A percentile compares a stretch with the other conserved stretches of the same genome.
These are phyloP conservation scores for Planiliza haematocheilus DNA, from an alignment of 2,113 vertebrate species.

Conservation along the genomic window DNA sequence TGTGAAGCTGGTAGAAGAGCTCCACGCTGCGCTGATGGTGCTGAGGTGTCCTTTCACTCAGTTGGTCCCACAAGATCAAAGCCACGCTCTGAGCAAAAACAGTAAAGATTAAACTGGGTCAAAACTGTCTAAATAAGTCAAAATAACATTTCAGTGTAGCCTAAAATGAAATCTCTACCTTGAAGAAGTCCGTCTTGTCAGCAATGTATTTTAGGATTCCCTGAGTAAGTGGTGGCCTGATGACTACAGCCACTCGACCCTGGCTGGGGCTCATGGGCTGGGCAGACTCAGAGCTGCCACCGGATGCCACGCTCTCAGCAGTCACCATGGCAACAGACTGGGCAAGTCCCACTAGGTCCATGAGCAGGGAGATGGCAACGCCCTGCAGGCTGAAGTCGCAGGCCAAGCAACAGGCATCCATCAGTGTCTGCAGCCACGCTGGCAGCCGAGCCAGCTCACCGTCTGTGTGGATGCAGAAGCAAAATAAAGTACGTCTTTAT, in stretches of 20 bases:
- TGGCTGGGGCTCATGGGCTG: slow-evolving; percentile 95
- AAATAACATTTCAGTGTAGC: not conserved
- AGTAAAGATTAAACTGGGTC: not conserved
- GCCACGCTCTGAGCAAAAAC: slow-evolving; percentile 87
- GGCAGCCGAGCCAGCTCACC: slow-evolving; percentile 89
- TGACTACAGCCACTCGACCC: slow-evolving; percentile 96
- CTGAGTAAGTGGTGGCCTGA: slow-evolving; percentile 95
- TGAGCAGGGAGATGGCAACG: slow-evolving; percentile 93
- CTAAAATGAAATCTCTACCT: slow-evolving; percentile 80
- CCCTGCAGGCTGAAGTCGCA: slow-evolving; percentile 91
- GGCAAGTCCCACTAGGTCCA: slow-evolving; percentile 95
- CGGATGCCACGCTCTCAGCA: slow-evolving; percentile 86
- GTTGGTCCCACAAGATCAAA: slow-evolving; percentile 93
- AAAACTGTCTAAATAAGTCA: not conserved
- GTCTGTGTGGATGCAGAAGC: slow-evolving; percentile 77
- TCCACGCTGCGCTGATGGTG: slow-evolving; percentile 98
- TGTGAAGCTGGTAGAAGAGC: slow-evolving; percentile 98
- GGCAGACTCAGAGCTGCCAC: slow-evolving; percentile 82
- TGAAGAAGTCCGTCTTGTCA: slow-evolving; percentile 96
- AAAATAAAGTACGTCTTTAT: not conserved
- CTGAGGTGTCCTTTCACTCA: slow-evolving; percentile 93
- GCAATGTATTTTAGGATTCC: slow-evolving; percentile 94
- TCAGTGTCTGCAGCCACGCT: slow-evolving; percentile 94
- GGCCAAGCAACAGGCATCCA: slow-evolving; percentile 92
- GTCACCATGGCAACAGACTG: slow-evolving; percentile 94